Evolutionary conservation across 2,888 invertebrate genomes (phyloP).

Genomic region (Physocephala rufipes): DNA sequence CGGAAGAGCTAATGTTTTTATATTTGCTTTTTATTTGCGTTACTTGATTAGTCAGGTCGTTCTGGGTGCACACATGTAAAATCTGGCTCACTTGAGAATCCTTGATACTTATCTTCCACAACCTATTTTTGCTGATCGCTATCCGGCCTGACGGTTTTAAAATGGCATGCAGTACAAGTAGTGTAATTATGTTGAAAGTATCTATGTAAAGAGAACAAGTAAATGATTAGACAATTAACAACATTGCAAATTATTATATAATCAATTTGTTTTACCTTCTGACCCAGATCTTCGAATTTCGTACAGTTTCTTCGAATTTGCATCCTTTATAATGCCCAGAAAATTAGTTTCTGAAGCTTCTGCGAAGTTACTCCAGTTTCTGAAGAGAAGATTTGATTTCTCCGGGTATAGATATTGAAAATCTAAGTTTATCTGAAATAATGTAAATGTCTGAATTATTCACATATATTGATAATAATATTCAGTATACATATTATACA

Average conservation of each 20-base stretch:
- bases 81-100: slow-evolving; percentile 3
- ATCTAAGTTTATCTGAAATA: neutral
- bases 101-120: slow-evolving; percentile 10
- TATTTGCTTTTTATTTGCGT: neutral
- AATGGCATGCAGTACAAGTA: neutral
- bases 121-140: neutral
- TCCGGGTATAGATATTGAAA: slow-evolving; percentile 5
- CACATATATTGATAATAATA: too few relatives aligned
- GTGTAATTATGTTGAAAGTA: slow-evolving; percentile 3
- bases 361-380: neutral
- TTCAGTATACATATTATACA: too few relatives aligned
- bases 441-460: too few relatives aligned
- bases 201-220: neutral
- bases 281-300: neutral
- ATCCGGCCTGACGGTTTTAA: slow-evolving; percentile 3
- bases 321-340: neutral
- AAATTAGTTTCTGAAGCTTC: slow-evolving; percentile 8
- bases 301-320: neutral
- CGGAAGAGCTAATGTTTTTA: neutral
- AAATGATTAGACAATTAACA: neutral
- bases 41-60: slow-evolving; percentile 1
- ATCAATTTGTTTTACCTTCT: neutral
- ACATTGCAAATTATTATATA: neutral
- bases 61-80: neutral
- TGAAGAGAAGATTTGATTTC: neutral